Evolutionary conservation across 2,888 invertebrate genomes (phyloP).

Genomic region (Sussaba pulchella): DNA sequence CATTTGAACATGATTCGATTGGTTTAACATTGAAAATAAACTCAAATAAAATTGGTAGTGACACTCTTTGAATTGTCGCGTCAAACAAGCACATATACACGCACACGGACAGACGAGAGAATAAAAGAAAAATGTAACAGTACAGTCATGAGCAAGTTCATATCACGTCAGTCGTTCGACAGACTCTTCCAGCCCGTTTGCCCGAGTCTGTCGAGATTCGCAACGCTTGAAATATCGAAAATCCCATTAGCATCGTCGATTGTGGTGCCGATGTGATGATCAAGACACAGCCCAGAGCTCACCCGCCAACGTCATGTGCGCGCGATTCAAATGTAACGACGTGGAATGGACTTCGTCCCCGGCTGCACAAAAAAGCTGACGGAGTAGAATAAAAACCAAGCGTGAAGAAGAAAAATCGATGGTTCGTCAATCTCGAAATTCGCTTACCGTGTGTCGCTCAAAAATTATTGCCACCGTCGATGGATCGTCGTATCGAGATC

Average conservation of each 20-base stretch:
- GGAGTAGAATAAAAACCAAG: slow-evolving; percentile 38
- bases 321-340: slow-evolving; percentile 65
- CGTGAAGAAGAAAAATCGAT: slow-evolving; percentile 52
- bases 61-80: no score
- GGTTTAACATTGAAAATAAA: no score
- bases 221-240: slow-evolving; percentile 69
- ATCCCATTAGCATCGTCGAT: slow-evolving; percentile 68
- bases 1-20: no score
- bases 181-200: slow-evolving; percentile 69
- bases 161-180: slow-evolving; percentile 60
- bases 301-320: slow-evolving; percentile 43
- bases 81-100: no score
- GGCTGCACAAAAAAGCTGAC: slow-evolving; percentile 57
- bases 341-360: slow-evolving; percentile 54
- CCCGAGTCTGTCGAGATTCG: slow-evolving; percentile 65
- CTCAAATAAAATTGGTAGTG: no score
- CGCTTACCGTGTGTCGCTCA: slow-evolving; percentile 8
- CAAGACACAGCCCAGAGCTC: neutral
- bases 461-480: slow-evolving; percentile 37
- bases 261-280: slow-evolving; percentile 29
- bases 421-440: slow-evolving; percentile 55
- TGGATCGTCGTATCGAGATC: slow-evolving; percentile 46
- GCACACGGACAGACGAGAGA: no score
- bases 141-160: slow-evolving; percentile 59
- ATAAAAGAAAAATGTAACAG: no score